These are phyloP conservation scores for Epizoanthus illoricatus DNA, from an alignment of 92 coral and sea anemone species.

Conservation along the genomic window DNA sequence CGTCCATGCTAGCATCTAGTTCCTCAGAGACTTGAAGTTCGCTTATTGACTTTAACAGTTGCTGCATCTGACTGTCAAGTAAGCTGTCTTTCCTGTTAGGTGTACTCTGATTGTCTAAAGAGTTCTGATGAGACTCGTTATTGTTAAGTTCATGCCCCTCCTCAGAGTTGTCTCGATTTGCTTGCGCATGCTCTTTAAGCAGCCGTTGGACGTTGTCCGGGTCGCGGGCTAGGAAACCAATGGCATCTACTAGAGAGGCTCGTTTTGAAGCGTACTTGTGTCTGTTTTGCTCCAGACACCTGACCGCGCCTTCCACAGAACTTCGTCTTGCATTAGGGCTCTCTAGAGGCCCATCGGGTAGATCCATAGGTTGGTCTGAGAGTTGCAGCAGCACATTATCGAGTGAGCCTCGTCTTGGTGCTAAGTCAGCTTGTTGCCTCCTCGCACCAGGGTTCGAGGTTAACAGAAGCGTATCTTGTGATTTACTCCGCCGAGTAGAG, in stretches of 20 bases:
- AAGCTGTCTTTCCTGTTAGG: background rate
- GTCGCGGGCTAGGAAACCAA: slow-evolving; percentile 40
- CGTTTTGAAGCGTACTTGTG: slow-evolving; percentile 7
- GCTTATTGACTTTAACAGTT: slow-evolving; percentile 52
- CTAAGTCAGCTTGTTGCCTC: slow-evolving; percentile 4
- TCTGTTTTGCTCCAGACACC: slow-evolving; percentile 33
- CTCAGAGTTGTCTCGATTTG: background rate
- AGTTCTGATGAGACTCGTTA: background rate
- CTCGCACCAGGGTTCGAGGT: background rate
- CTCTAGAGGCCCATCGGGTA: slow-evolving; percentile 6
- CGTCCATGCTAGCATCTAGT: slow-evolving; percentile 32
- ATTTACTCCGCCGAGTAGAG: slow-evolving; percentile 26
- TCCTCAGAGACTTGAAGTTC: slow-evolving; percentile 51
- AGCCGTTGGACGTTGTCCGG: slow-evolving; percentile 39
- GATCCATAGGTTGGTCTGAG: slow-evolving; percentile 8
- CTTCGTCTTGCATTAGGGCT: slow-evolving; percentile 16
- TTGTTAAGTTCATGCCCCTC: slow-evolving; percentile 1
- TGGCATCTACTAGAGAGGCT: slow-evolving; percentile 32
- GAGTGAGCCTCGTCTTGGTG: slow-evolving; percentile 37
- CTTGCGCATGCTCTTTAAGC: slow-evolving; percentile 15
- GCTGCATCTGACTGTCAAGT: slow-evolving; percentile 53
- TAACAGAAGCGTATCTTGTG: slow-evolving; percentile 25
- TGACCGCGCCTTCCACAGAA: slow-evolving; percentile 30
- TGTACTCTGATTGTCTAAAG: background rate
- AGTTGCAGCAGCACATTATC: slow-evolving; percentile 8